phyloP scores from a whole-genome alignment of 2,113 vertebrate genomes.

The Salvator merianae region DNA sequence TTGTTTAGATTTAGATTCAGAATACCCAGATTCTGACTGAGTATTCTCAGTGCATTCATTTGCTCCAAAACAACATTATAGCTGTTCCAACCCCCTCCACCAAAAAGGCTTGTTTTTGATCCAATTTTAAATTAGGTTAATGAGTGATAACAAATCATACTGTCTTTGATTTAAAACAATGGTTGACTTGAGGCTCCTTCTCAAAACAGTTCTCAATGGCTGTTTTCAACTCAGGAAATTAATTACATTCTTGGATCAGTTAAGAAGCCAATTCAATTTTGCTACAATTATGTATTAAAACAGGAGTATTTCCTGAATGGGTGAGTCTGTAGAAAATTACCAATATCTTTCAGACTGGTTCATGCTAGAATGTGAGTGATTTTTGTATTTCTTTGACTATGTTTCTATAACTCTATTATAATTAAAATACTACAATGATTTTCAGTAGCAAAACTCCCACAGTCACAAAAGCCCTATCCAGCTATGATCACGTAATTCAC shows the following conservation, averaged over 20 bases:
- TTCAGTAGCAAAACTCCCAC: background rate
- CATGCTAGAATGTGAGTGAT: background rate
- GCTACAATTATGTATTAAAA: background rate
- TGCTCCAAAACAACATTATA: background rate
- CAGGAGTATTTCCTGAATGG: background rate
- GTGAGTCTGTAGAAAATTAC: background rate
- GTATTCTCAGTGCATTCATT: background rate
- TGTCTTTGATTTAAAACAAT: background rate
- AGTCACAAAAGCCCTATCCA: background rate
- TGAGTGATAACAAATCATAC: constrained; percentile 1
- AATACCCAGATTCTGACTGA: no score
- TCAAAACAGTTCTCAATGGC: background rate
- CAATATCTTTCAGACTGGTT: background rate
- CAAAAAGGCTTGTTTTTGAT: background rate
- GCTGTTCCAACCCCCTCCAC: background rate
- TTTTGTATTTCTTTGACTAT: background rate
- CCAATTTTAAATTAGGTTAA: background rate
- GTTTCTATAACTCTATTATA: background rate
- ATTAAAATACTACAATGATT: background rate
- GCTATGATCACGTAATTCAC: no score
- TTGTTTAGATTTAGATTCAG: background rate
- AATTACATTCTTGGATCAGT: background rate
- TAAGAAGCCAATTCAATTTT: constrained; percentile 6
- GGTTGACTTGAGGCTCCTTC: background rate
- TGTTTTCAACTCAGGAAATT: background rate